These are phyloP conservation scores for Unio pictorum DNA, from an alignment of 2,888 invertebrate species.

Conservation along the genomic window DNA sequence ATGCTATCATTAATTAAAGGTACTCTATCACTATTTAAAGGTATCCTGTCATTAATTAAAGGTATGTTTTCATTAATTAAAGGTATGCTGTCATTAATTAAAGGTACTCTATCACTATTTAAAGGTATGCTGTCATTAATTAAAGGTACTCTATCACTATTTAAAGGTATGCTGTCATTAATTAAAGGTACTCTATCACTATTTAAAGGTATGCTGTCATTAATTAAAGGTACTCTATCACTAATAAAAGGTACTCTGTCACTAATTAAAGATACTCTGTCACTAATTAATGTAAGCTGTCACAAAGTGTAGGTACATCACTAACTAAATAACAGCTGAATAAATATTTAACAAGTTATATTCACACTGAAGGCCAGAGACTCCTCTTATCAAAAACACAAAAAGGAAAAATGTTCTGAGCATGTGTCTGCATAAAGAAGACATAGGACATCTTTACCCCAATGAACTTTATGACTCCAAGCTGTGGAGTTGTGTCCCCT, in stretches of 20 bases:
- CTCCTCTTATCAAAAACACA: not conserved
- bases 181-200: too few species aligned
- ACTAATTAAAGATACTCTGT: not conserved
- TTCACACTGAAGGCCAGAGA: not conserved
- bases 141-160: not conserved
- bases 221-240: not conserved
- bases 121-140: too few species aligned
- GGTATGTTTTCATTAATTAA: not conserved
- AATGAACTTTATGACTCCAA: constrained; percentile 56
- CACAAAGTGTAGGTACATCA: too few species aligned
- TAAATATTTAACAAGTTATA: too few species aligned
- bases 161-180: too few species aligned
- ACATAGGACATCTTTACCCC: constrained; percentile 44
- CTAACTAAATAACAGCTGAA: too few species aligned
- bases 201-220: too few species aligned
- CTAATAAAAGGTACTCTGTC: too few species aligned
- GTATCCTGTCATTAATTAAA: not conserved
- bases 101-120: too few species aligned
- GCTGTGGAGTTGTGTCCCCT: constrained; percentile 25
- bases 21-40: not conserved
- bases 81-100: too few species aligned
- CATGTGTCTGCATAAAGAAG: not conserved
- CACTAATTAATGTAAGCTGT: not conserved
- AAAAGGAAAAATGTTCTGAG: not conserved
- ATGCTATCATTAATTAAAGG: too few species aligned